Evolutionary conservation across 2,888 invertebrate species (phyloP).

Genomic region (Steinernema carpocapsae): DNA sequence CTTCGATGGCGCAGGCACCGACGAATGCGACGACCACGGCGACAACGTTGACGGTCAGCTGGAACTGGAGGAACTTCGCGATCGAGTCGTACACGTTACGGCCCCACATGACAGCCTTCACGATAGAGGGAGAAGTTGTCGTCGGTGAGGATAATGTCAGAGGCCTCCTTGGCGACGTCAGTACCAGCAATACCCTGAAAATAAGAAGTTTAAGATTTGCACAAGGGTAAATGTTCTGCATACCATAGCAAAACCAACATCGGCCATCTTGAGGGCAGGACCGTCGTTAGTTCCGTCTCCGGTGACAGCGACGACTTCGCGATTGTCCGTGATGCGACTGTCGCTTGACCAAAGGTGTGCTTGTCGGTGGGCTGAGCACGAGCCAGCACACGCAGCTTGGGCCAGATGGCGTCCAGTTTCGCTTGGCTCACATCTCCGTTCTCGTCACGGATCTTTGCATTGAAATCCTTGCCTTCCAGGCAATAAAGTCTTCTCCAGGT

Average conservation of each 20-base stretch:
- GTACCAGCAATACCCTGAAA: conserved; percentile 90
- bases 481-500: conserved; percentile 91
- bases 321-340: conserved; percentile 69
- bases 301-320: conserved; percentile 73
- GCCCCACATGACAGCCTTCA: conserved; percentile 74
- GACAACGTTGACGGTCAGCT: conserved; percentile 72
- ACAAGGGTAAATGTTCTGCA: too few species aligned
- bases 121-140: conserved; percentile 73
- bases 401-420: conserved; percentile 71
- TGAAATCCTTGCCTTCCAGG: conserved; percentile 98
- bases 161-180: conserved; percentile 99
- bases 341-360: too few species aligned
- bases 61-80: conserved; percentile 73
- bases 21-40: conserved; percentile 72
- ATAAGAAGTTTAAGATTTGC: too few species aligned
- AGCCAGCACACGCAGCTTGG: conserved; percentile 72
- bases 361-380: conserved; percentile 73
- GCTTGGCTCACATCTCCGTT: conserved; percentile 64
- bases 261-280: conserved; percentile 73
- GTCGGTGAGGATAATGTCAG: conserved; percentile 74
- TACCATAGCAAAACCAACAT: conserved; percentile 74
- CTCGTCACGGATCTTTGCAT: conserved; percentile 75
- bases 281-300: conserved; percentile 74
- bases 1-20: conserved; percentile 72
- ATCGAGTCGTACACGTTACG: conserved; percentile 74